Evolutionary conservation across 2,113 vertebrate species (phyloP).

Genomic region (Hydrochoerus hydrochaeris): DNA sequence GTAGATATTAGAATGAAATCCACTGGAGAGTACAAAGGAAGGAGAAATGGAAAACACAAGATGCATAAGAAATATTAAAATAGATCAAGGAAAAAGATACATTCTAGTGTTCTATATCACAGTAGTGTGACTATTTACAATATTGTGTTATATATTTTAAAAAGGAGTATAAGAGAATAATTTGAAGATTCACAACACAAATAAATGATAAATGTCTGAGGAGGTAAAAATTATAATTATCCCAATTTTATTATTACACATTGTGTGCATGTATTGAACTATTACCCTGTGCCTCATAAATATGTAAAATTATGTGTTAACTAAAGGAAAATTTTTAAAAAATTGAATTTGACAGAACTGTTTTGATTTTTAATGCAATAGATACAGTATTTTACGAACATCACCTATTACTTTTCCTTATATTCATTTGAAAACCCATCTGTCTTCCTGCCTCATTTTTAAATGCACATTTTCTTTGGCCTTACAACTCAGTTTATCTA

Average conservation of each 20-base stretch:
- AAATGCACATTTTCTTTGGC: not conserved
- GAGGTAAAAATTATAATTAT: not conserved
- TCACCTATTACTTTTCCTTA: not conserved
- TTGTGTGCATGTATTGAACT: not conserved
- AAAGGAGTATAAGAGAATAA: not conserved
- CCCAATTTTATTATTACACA: no score
- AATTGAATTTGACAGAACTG: not conserved
- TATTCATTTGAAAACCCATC: not conserved
- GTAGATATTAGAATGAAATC: not conserved
- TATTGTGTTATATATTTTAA: not conserved
- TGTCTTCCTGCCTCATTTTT: not conserved
- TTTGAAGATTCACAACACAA: not conserved
- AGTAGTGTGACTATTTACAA: not conserved
- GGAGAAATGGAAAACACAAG: not conserved
- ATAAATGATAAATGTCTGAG: not conserved
- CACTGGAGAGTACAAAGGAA: not conserved
- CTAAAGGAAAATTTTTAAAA: not conserved
- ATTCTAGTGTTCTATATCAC: not conserved
- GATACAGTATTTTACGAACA: not conserved
- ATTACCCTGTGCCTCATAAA: not conserved
- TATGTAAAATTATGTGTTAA: not conserved
- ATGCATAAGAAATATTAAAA: not conserved
- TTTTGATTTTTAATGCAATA: constrained; percentile 12
- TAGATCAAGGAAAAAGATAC: not conserved
- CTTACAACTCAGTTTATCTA: not conserved